Evolutionary conservation across 2,888 invertebrate species (phyloP), one percentile per base, ranked within the genome.

Genomic region (Euspilapteryx auroguttella): DNA sequence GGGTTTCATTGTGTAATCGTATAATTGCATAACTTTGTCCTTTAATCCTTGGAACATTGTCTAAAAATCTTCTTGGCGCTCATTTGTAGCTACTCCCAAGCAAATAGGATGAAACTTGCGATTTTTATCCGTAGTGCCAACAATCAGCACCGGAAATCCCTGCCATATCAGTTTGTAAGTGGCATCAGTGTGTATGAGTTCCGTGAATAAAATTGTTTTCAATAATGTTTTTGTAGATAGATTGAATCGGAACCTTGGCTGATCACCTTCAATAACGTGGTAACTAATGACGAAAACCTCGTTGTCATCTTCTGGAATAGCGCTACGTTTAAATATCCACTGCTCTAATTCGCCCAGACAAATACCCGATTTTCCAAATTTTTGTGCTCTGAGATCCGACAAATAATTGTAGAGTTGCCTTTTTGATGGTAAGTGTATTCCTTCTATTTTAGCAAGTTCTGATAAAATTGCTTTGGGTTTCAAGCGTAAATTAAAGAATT

Each of bases 241-340:
- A 27, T 27, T 27, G 27, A 27, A 27, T 27, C 21, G 27, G 20
- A 20, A 27, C 12, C 21, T 21, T 30, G 35, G 31, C 25, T 31
- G 27, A 29, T 32, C 31, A 25, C 29, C 27, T 28, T 35, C 35
- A 27, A 32, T 28, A 24, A 33, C 30, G 25, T 27, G 25, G 27
- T 33, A 35, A 15, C 24, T 32, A 28, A 32, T 32, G 22, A 35
- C 33, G 22, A 32, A 35, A 27, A 27, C 27, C 25, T 35, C 32
- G 15, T 35, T 30, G 21, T 35, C 33, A 28, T 35, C 32, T 21
- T 33, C 33, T 24, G 35, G 33, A 33, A 35, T 35, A 26, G 28
- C 26, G 10, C 25, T 24, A 25, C 22, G 33, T 25, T 31, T 20
- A 30, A 28, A 24, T 32, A 35, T 31, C 35, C 32, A 35, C 26